Evolutionary conservation across 2,888 invertebrate genomes (phyloP).

Genomic region (Siphonodentalium dalli): DNA sequence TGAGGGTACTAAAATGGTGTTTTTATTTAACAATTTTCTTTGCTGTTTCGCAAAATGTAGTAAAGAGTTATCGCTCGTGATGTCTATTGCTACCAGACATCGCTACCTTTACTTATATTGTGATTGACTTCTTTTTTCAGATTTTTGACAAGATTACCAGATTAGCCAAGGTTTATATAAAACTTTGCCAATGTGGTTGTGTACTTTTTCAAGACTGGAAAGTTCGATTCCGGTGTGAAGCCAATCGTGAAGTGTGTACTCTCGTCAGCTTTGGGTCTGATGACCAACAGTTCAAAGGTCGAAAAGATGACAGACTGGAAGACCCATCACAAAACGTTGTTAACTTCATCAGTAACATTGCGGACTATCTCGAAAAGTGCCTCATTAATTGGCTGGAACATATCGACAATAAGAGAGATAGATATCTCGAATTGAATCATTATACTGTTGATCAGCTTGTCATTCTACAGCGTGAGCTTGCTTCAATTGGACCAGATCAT

Average conservation of each 20-base stretch:
- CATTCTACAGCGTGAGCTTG: slow-evolving; percentile 41
- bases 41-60: no score
- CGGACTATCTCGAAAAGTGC: slow-evolving; percentile 22
- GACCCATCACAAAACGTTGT: no score
- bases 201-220: slow-evolving; percentile 46
- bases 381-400: slow-evolving; percentile 38
- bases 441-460: slow-evolving; percentile 51
- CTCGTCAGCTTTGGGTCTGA: slow-evolving; percentile 30
- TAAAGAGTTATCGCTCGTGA: no score
- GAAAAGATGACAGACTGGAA: slow-evolving; percentile 7
- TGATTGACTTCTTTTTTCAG: slow-evolving; percentile 31
- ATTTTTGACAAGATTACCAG: slow-evolving; percentile 41
- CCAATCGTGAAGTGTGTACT: slow-evolving; percentile 18
- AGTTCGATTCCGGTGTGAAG: slow-evolving; percentile 39
- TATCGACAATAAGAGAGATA: slow-evolving; percentile 31
- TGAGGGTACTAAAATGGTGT: no score
- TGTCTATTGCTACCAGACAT: no score
- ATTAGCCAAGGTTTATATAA: slow-evolving; percentile 40
- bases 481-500: slow-evolving; percentile 25
- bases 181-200: slow-evolving; percentile 41
- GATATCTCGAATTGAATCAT: slow-evolving; percentile 40
- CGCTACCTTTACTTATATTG: no score
- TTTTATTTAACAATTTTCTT: no score
- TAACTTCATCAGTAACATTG: slow-evolving; percentile 13
- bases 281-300: slow-evolving; percentile 18